Base-by-base conservation (phyloP, 1,140 invertebrate genomes). In the Sesamia nonagrioides region DNA sequence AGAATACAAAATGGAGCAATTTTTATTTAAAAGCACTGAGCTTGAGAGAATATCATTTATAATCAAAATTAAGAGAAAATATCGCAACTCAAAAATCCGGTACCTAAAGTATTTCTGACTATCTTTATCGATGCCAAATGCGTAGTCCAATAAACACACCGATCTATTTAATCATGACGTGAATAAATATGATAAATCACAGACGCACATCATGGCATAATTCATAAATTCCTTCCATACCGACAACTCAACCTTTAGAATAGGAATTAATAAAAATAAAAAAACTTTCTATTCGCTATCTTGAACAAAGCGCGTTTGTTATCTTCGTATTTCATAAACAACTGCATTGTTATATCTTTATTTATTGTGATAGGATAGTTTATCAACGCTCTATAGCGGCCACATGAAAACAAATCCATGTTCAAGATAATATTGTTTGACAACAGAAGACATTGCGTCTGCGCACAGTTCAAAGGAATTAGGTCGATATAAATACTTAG, bases 351-450 rank as follows among this genome's bases (percentile, higher is more conserved):
- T 15, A 42, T 50, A 33, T 48, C 42, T 68, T 68, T 15, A 68
- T 68, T 48, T 33, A 50, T 15, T 27, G 42, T 48, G 63, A 68
- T 50, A 6, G 48, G 42, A 68, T 13, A n/a, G 13, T 68, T 68
- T 68, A 33, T 68, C 63, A 50, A 13, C 42, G 33, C 18, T 40
- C 2, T 63, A 63, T 21, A 42, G 37, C n/a, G 37, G 17, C 6
- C 37, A 11, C 37, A n/a, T 42, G n/a, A 74, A 74, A 60, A 74
- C 71, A 58, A 45, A 42, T 56, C 52, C 52, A 21, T 74, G 37
- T 58, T 15, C 18, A 13, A 40, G 37, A 74, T 60, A 58, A 58
- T n/a, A 6, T 42, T 45, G 18, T 74, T 74, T 58, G 37, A 58
- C 54, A 74, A 48, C 37, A 60, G 42, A 69, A 21, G 42, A 15